These are phyloP conservation scores for Rotaria macrura DNA, from an alignment of 2,888 invertebrate species.

Conservation along the genomic window DNA sequence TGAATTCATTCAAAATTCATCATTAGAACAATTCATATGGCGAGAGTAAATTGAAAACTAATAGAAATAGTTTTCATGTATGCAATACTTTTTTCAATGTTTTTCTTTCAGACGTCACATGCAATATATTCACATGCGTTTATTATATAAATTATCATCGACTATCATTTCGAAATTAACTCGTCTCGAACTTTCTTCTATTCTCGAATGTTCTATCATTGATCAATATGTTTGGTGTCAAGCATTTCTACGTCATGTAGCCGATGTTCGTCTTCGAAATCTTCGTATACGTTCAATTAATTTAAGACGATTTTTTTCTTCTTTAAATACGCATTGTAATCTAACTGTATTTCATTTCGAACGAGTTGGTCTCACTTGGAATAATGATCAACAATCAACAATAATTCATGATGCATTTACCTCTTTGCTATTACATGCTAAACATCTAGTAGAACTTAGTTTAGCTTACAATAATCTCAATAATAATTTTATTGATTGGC, in stretches of 20 bases:
- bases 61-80: too few relatives aligned
- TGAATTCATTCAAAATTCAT: not conserved
- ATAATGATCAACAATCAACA: not conserved
- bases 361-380: not conserved
- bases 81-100: too few relatives aligned
- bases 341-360: not conserved
- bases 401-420: not conserved
- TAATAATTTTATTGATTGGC: not conserved
- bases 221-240: slow-evolving; percentile 1
- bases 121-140: slow-evolving; percentile 9
- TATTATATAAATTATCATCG: not conserved
- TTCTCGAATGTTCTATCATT: not conserved
- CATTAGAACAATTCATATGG: not conserved
- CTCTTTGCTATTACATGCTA: not conserved
- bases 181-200: not conserved
- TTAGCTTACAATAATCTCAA: slow-evolving; percentile 15
- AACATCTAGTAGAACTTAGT: not conserved
- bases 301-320: not conserved
- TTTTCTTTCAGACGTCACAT: not conserved
- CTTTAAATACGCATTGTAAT: not conserved
- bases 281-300: not conserved
- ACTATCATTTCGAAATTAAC: not conserved
- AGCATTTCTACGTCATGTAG: not conserved
- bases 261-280: not conserved
- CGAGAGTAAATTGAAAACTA: not conserved